Evolutionary conservation across 2,888 invertebrate species (phyloP).

Genomic region (Sarcophaga caerulescens): DNA sequence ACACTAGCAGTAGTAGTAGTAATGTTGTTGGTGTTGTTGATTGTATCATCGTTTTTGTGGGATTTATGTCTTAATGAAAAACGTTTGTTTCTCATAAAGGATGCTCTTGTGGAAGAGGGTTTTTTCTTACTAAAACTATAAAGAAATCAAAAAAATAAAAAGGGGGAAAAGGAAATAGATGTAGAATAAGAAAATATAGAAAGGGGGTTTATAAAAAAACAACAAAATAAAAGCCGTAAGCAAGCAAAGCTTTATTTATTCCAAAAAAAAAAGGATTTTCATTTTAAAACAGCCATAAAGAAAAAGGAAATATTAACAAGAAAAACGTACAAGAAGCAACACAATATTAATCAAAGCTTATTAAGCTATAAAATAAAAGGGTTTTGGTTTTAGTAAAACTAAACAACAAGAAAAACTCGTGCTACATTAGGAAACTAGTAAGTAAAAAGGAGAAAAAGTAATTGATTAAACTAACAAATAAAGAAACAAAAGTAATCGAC

Average conservation of each 20-base stretch:
- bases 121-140: slow-evolving; percentile 76
- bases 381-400: neutral
- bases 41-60: slow-evolving; percentile 72
- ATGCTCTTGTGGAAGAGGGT: slow-evolving; percentile 74
- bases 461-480: neutral
- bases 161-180: slow-evolving; percentile 25
- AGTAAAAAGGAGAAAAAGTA: neutral
- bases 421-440: neutral
- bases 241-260: slow-evolving; percentile 5
- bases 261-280: neutral
- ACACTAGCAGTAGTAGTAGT: slow-evolving; percentile 37
- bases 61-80: slow-evolving; percentile 78
- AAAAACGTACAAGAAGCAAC: neutral
- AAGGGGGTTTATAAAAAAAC: slow-evolving; percentile 20
- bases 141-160: slow-evolving; percentile 27
- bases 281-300: slow-evolving; percentile 6
- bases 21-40: slow-evolving; percentile 66
- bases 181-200: slow-evolving; percentile 23
- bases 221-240: slow-evolving; percentile 16
- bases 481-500: no score
- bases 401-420: neutral
- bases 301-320: slow-evolving; percentile 7
- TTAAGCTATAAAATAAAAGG: no score
- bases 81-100: slow-evolving; percentile 78
- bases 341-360: neutral